Evolutionary conservation across 2,113 vertebrate species (phyloP).

Genomic region (Terrapene triunguis): DNA sequence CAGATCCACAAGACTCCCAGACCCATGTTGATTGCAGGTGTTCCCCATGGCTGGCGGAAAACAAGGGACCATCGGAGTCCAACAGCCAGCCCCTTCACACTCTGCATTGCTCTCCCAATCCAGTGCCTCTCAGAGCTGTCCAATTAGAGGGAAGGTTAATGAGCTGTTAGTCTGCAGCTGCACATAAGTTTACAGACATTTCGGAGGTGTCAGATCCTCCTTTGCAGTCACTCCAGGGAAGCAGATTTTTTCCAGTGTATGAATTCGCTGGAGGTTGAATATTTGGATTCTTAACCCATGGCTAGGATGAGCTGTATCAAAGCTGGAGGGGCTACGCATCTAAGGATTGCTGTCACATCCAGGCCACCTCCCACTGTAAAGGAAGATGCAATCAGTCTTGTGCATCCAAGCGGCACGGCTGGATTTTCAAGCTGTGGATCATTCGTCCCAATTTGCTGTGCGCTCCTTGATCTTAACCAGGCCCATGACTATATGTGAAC

Average conservation of each 20-base stretch:
- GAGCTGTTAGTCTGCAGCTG: background rate
- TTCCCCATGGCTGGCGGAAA: fast-evolving
- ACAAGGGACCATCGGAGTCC: background rate
- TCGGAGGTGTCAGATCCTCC: fast-evolving
- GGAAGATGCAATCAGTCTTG: background rate
- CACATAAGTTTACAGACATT: background rate
- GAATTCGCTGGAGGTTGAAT: background rate
- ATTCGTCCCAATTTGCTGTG: fast-evolving
- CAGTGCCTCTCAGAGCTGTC: background rate
- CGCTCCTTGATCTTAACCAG: fast-evolving
- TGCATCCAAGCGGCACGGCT: fast-evolving
- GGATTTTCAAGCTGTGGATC: fast-evolving
- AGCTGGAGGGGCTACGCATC: background rate
- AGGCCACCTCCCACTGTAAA: fast-evolving
- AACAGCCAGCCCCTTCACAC: background rate
- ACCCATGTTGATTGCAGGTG: no score
- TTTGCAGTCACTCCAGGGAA: fast-evolving
- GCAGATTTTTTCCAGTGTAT: background rate
- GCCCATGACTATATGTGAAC: fast-evolving
- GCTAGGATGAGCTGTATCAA: background rate
- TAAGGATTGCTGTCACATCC: background rate
- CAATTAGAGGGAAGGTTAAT: background rate
- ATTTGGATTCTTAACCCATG: background rate
- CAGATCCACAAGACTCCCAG: background rate
- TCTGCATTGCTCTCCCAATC: background rate